Evolutionary conservation across 2,888 invertebrate species (phyloP).

Genomic region (Phlogophora meticulosa): DNA sequence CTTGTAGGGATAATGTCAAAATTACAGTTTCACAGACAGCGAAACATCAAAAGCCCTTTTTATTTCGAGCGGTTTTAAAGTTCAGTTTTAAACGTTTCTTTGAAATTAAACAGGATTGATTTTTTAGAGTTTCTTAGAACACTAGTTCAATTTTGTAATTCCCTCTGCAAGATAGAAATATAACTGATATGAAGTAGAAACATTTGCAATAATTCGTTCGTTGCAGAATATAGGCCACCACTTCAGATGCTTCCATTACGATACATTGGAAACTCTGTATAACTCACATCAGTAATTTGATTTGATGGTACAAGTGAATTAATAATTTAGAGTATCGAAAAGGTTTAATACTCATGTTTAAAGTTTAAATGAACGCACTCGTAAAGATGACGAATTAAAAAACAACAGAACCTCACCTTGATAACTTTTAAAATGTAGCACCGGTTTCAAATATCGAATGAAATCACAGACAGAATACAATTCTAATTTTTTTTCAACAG

Average conservation of each 20-base stretch:
- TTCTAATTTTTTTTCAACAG: conserved; percentile 39
- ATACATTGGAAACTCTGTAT: conserved; percentile 59
- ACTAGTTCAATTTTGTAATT: conserved; percentile 35
- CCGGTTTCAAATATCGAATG: conserved; percentile 39
- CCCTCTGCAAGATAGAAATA: conserved; percentile 31
- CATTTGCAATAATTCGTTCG: conserved; percentile 78
- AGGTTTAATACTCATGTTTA: neutral
- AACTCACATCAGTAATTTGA: conserved; percentile 61
- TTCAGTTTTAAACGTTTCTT: conserved; percentile 22
- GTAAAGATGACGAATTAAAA: conserved; percentile 5
- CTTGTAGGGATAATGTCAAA: conserved; percentile 53
- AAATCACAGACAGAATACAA: conserved; percentile 35
- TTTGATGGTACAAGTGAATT: conserved; percentile 53
- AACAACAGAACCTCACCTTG: conserved; percentile 50
- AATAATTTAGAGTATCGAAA: conserved; percentile 31
- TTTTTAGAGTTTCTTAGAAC: conserved; percentile 14
- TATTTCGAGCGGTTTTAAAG: conserved; percentile 32
- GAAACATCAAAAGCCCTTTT: conserved; percentile 61
- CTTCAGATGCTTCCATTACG: conserved; percentile 72
- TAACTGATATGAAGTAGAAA: conserved; percentile 67
- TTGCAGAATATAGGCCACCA: conserved; percentile 78
- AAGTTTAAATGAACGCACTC: conserved; percentile 1
- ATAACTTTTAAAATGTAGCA: conserved; percentile 19
- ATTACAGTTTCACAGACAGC: conserved; percentile 30
- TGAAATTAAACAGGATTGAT: conserved; percentile 32